Evolutionary conservation across 2,888 invertebrate genomes (phyloP).

Genomic region (Lacanobia wlatinum): DNA sequence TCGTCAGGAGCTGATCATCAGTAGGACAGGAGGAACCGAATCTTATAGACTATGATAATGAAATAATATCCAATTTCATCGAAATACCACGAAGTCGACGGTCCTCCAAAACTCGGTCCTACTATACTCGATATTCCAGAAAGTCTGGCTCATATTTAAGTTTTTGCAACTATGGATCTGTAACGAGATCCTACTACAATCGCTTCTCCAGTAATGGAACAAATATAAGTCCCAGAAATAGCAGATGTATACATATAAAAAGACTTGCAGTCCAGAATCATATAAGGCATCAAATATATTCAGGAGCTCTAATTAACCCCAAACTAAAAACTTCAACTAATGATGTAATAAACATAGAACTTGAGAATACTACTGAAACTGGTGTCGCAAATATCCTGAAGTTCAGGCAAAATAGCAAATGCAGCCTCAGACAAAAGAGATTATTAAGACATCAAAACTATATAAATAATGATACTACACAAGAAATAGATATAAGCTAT

Average conservation of each 20-base stretch:
- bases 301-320: slow-evolving; percentile 17
- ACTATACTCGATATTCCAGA: slow-evolving; percentile 22
- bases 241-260: background rate
- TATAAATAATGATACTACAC: slow-evolving; percentile 5
- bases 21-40: slow-evolving; percentile 25
- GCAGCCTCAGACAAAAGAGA: slow-evolving; percentile 78
- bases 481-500: slow-evolving; percentile 23
- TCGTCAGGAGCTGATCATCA: slow-evolving; percentile 74
- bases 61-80: slow-evolving; percentile 33
- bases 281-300: background rate
- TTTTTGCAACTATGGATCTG: background rate
- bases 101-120: slow-evolving; percentile 34
- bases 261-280: background rate
- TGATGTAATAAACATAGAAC: slow-evolving; percentile 24
- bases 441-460: slow-evolving; percentile 55
- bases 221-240: background rate
- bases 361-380: slow-evolving; percentile 17
- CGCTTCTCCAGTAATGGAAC: background rate
- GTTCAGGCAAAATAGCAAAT: slow-evolving; percentile 65
- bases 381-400: slow-evolving; percentile 23
- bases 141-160: slow-evolving; percentile 1
- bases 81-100: slow-evolving; percentile 11
- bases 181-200: slow-evolving; percentile 25
- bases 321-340: slow-evolving; percentile 18
- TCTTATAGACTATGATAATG: slow-evolving; percentile 41